phyloP scores from a whole-genome alignment of 1,140 invertebrate species.

The Laupala kohalensis region DNA sequence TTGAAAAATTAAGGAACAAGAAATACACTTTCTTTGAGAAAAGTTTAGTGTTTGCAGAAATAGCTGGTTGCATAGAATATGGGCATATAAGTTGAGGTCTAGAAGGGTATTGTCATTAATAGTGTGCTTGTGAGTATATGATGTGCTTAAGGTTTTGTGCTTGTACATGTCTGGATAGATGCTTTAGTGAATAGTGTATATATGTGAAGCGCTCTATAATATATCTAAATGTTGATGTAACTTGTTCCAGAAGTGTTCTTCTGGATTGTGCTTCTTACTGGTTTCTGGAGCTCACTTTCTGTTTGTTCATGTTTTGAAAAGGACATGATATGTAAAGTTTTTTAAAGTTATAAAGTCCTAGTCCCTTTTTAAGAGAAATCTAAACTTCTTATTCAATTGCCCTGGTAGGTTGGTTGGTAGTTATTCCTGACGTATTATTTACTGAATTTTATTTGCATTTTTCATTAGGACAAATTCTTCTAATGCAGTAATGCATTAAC shows the following conservation, averaged over 20 bases:
- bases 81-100: not conserved
- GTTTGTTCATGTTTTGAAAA: not conserved
- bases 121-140: too few relatives aligned
- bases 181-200: not conserved
- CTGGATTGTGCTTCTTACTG: not conserved
- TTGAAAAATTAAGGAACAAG: too few relatives aligned
- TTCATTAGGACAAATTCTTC: not conserved
- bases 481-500: not conserved
- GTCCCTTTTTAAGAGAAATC: not conserved
- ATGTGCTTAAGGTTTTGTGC: not conserved
- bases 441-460: not conserved
- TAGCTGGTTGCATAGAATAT: not conserved
- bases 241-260: not conserved
- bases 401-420: not conserved
- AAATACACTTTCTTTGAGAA: not conserved
- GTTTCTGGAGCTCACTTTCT: not conserved
- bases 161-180: not conserved
- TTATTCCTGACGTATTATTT: not conserved
- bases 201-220: not conserved
- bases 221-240: too few relatives aligned
- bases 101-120: not conserved
- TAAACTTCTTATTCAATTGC: not conserved
- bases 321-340: not conserved
- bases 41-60: not conserved
- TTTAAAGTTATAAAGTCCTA: too few relatives aligned